A percentile compares a stretch with the other conserved stretches of the same genome.
Conservation (phyloP, 2,113 vertebrate genomes). For the Hippocampus zosterae region DNA sequence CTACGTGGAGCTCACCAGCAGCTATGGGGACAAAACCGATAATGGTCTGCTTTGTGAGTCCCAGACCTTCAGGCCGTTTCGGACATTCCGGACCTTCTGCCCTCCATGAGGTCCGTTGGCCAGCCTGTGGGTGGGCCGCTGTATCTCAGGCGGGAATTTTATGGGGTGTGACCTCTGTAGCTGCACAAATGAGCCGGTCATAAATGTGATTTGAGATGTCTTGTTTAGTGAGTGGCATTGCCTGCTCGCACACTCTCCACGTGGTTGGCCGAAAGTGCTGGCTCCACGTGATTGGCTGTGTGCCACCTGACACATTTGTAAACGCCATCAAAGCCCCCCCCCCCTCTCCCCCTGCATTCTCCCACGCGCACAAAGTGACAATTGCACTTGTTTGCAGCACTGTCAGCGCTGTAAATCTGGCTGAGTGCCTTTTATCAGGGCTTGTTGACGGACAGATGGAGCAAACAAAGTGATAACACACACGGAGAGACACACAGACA, state of each 20-base stretch:
- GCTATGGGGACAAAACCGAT: neutral
- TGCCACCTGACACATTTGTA: neutral
- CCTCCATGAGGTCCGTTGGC: constrained; percentile 24
- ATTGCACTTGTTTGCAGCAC: neutral
- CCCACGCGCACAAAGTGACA: neutral
- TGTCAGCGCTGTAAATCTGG: neutral
- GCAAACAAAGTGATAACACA: constrained; percentile 49
- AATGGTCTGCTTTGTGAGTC: neutral
- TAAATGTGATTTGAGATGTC: neutral
- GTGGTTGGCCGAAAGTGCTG: neutral
- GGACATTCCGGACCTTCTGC: too few relatives aligned
- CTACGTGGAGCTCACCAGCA: neutral
- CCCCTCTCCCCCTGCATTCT: too few relatives aligned
- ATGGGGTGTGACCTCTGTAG: neutral
- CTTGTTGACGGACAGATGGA: constrained; percentile 32
- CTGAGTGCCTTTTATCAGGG: constrained; percentile 25
- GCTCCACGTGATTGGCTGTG: neutral
- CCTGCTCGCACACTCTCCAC: neutral
- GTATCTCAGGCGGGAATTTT: constrained; percentile 14
- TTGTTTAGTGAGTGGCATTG: too few relatives aligned
- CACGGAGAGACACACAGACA: constrained; percentile 5
- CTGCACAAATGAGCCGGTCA: neutral
- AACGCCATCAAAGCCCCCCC: neutral
- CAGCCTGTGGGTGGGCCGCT: constrained; percentile 45
- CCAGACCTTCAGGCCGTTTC: too few relatives aligned